Conservation (phyloP, 1,140 invertebrate species). For the Holotrichia oblita region DNA sequence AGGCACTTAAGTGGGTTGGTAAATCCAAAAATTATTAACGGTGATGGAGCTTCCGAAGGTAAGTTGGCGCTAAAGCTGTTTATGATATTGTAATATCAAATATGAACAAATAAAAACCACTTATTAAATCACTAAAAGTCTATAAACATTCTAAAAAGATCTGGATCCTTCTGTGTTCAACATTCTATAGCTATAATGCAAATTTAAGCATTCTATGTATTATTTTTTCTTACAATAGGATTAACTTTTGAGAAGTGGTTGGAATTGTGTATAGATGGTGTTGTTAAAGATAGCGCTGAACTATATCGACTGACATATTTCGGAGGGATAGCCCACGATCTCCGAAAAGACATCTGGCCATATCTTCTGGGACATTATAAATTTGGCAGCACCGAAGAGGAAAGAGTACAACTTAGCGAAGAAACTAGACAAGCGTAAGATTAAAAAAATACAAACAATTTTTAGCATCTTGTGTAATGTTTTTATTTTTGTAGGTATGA, state of each 20-base stretch:
- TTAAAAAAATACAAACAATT: background rate
- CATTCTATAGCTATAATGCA: too few relatives aligned
- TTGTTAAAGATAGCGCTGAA: slow-evolving; percentile 72
- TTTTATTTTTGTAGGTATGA: slow-evolving; percentile 69
- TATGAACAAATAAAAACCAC: too few relatives aligned
- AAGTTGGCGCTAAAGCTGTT: slow-evolving; percentile 40
- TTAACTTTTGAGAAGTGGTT: slow-evolving; percentile 77
- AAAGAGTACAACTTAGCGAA: slow-evolving; percentile 74
- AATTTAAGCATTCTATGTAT: too few relatives aligned
- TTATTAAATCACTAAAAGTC: too few relatives aligned
- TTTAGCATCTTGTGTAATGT: background rate
- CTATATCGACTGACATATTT: slow-evolving; percentile 87
- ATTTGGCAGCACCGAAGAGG: slow-evolving; percentile 78
- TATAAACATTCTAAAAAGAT: too few relatives aligned
- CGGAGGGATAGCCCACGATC: slow-evolving; percentile 81
- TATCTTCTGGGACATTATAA: slow-evolving; percentile 88
- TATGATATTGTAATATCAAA: too few relatives aligned
- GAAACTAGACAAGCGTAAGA: slow-evolving; percentile 69
- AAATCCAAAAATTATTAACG: slow-evolving; percentile 69
- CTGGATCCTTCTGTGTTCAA: too few relatives aligned
- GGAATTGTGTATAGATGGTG: slow-evolving; percentile 69
- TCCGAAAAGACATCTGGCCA: slow-evolving; percentile 89
- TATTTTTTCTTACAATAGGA: slow-evolving; percentile 61
- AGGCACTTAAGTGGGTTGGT: slow-evolving; percentile 93
- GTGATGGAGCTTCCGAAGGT: slow-evolving; percentile 64